These are phyloP conservation scores for Erynnis tages DNA, from an alignment of 2,888 invertebrate species.

Conservation along the genomic window DNA sequence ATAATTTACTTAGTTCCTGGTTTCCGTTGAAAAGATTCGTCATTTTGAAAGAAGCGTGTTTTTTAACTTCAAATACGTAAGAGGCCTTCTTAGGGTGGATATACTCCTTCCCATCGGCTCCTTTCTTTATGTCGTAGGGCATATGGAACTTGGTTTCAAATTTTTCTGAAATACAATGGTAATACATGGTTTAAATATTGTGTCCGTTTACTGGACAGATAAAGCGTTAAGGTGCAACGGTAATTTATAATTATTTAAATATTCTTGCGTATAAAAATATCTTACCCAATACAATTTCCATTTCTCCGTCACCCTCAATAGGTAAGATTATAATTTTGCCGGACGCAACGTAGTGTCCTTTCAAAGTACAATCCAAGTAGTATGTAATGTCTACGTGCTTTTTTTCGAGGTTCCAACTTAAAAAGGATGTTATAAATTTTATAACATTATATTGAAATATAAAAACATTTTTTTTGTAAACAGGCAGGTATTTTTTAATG, in stretches of 20 bases:
- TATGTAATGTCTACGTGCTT: neutral
- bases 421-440: neutral
- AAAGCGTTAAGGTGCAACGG: no score
- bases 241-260: no score
- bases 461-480: no score
- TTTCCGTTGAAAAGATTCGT: constrained; percentile 50
- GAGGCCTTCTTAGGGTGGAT: neutral
- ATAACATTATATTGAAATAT: no score
- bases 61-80: constrained; percentile 40
- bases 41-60: constrained; percentile 41
- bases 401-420: neutral
- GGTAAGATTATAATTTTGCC: constrained; percentile 59
- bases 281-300: constrained; percentile 45
- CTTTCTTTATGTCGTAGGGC: neutral
- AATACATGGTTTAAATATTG: no score
- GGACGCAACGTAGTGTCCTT: constrained; percentile 14
- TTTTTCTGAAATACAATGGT: neutral
- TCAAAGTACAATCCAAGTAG: neutral
- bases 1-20: constrained; percentile 45
- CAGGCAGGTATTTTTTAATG: no score
- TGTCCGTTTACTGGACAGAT: no score
- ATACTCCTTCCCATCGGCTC: neutral
- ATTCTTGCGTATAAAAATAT: no score
- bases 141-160: neutral
- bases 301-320: constrained; percentile 57